A percentile compares a stretch with the other conserved stretches of the same genome.
These are phyloP conservation scores for Globia sparganii DNA, from an alignment of 2,888 invertebrate species.

Conservation along the genomic window DNA sequence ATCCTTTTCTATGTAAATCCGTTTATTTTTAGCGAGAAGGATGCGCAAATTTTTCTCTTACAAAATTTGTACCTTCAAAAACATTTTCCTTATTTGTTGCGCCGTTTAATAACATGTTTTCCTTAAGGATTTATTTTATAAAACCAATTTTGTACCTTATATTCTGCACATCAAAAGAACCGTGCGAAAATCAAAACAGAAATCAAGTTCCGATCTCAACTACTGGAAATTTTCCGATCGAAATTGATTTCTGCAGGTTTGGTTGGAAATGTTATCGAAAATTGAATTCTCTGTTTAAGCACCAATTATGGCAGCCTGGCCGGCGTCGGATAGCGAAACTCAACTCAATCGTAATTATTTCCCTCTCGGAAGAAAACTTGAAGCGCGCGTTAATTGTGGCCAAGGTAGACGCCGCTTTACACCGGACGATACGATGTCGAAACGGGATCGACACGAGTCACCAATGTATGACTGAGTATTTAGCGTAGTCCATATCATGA, in stretches of 20 bases:
- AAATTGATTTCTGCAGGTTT: slow-evolving; percentile 56
- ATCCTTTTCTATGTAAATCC: slow-evolving; percentile 12
- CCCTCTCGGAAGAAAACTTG: slow-evolving; percentile 84
- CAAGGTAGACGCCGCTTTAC: slow-evolving; percentile 53
- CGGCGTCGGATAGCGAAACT: slow-evolving; percentile 82
- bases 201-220: slow-evolving; percentile 25
- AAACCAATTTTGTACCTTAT: slow-evolving; percentile 22
- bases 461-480: not conserved
- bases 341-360: slow-evolving; percentile 87
- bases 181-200: slow-evolving; percentile 26
- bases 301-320: slow-evolving; percentile 79
- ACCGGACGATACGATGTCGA: slow-evolving; percentile 48
- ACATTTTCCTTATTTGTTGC: slow-evolving; percentile 41
- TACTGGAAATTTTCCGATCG: slow-evolving; percentile 42
- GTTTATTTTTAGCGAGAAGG: slow-evolving; percentile 22
- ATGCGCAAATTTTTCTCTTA: not conserved
- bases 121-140: slow-evolving; percentile 17
- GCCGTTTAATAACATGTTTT: slow-evolving; percentile 35
- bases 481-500: not conserved
- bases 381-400: slow-evolving; percentile 82
- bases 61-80: slow-evolving; percentile 23
- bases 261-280: slow-evolving; percentile 63
- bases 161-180: slow-evolving; percentile 35
- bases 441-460: slow-evolving; percentile 47
- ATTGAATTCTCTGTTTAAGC: slow-evolving; percentile 84